Evolutionary conservation across 2,888 invertebrate species (phyloP).

Genomic region (Tyria jacobaeae): DNA sequence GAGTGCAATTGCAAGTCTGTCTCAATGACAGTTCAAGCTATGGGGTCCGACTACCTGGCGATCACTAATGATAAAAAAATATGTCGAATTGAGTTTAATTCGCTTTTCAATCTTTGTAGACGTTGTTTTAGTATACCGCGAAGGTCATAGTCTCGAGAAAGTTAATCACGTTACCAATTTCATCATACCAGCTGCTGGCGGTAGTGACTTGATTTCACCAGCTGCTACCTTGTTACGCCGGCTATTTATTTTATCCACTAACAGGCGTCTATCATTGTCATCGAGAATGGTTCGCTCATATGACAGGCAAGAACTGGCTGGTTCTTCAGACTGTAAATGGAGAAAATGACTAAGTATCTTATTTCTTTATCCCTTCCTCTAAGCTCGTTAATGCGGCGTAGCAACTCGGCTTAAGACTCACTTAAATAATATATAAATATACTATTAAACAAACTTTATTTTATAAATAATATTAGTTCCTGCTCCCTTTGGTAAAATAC

Average conservation of each 20-base stretch:
- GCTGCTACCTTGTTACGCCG: slow-evolving; percentile 76
- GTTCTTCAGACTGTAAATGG: slow-evolving; percentile 55
- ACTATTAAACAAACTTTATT: too few species aligned
- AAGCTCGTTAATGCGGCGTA: too few species aligned
- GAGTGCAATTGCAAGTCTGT: too few species aligned
- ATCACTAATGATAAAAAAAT: neutral
- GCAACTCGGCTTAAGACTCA: too few species aligned
- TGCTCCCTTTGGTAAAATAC: too few species aligned
- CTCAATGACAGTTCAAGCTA: too few species aligned
- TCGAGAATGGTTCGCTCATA: slow-evolving; percentile 65
- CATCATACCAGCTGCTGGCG: slow-evolving; percentile 71
- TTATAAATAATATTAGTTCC: too few species aligned
- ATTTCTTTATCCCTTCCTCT: too few species aligned
- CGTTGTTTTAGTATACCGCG: neutral
- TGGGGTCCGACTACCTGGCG: too few species aligned
- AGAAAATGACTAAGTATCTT: neutral
- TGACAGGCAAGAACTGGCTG: slow-evolving; percentile 64
- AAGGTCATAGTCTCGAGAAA: neutral
- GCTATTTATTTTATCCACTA: slow-evolving; percentile 75
- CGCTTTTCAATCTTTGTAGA: neutral
- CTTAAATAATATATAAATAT: too few species aligned
- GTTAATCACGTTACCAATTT: slow-evolving; percentile 66
- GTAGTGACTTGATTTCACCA: slow-evolving; percentile 73
- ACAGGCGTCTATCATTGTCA: slow-evolving; percentile 60
- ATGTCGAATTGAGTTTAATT: too few species aligned